Conservation (phyloP, 37 sponge, comb jelly and placozoan species). For the Geodia barretti region DNA sequence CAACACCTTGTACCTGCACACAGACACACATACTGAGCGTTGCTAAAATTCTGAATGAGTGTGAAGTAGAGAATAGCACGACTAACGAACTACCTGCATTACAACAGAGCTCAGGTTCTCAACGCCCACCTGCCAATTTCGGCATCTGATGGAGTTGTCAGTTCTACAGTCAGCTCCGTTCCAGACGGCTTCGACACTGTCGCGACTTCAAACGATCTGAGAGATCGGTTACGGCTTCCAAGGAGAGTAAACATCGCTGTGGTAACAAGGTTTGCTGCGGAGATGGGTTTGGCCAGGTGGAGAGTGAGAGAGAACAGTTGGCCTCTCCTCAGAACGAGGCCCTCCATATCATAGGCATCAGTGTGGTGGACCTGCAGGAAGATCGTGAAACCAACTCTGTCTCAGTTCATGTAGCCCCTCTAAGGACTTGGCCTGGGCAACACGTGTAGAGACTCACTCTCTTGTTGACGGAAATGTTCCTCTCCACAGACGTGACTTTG, state of each 20-base stretch:
- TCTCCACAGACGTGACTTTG: not conserved
- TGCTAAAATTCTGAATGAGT: too few relatives aligned
- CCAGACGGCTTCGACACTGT: slow-evolving; percentile 11
- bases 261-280: slow-evolving; percentile 18
- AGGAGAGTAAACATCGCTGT: not conserved
- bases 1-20: slow-evolving; percentile 38
- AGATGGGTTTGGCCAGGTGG: slow-evolving; percentile 19
- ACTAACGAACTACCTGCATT: too few relatives aligned
- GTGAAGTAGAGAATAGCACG: too few relatives aligned
- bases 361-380: slow-evolving; percentile 32
- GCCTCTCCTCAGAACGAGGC: slow-evolving; percentile 58
- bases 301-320: slow-evolving; percentile 43
- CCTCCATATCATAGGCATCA: slow-evolving; percentile 18
- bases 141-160: slow-evolving; percentile 36
- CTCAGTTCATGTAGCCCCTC: not conserved
- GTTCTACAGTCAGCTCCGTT: slow-evolving; percentile 20
- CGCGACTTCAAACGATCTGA: slow-evolving; percentile 16
- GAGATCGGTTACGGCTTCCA: not conserved
- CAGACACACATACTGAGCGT: slow-evolving; percentile 6
- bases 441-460: not conserved
- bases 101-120: not conserved
- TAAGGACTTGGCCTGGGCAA: not conserved
- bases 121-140: slow-evolving; percentile 25
- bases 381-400: not conserved
- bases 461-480: not conserved